Evolutionary conservation across 2,797 vertebrate genomes (phyloP).

Genomic region (Decapterus maruadsi): DNA sequence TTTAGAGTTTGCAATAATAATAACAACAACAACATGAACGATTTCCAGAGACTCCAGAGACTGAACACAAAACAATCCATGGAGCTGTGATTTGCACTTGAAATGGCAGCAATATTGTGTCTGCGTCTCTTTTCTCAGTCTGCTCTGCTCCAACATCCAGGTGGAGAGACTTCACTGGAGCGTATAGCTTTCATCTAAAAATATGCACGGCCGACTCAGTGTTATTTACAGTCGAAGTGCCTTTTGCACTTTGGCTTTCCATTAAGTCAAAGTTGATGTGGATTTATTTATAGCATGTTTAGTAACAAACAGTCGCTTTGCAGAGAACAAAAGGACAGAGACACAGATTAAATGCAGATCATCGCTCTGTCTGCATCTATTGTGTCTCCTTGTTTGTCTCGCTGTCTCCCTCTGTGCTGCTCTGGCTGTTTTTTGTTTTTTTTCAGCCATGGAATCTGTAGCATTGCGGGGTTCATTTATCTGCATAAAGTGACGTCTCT

Average conservation of each 20-base stretch:
- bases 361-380: conserved; percentile 9
- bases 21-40: too few relatives aligned
- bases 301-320: conserved; percentile 28
- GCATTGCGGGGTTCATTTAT: background rate
- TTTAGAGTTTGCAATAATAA: background rate
- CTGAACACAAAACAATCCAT: too few relatives aligned
- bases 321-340: conserved; percentile 44
- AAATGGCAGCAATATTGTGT: background rate
- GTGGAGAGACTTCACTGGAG: background rate
- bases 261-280: conserved; percentile 43
- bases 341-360: conserved; percentile 55
- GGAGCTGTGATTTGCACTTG: background rate
- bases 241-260: conserved; percentile 53
- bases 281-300: conserved; percentile 60
- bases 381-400: conserved; percentile 8
- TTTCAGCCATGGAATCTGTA: background rate
- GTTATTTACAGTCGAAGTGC: conserved; percentile 41
- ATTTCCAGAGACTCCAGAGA: too few relatives aligned
- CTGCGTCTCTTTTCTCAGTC: background rate
- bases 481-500: background rate
- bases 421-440: background rate
- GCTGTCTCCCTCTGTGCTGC: background rate
- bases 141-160: background rate
- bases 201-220: conserved; percentile 19
- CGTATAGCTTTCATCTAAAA: conserved; percentile 53